phyloP scores from a whole-genome alignment of 1,140 invertebrate genomes.

The Brachionus rotundiformis region DNA sequence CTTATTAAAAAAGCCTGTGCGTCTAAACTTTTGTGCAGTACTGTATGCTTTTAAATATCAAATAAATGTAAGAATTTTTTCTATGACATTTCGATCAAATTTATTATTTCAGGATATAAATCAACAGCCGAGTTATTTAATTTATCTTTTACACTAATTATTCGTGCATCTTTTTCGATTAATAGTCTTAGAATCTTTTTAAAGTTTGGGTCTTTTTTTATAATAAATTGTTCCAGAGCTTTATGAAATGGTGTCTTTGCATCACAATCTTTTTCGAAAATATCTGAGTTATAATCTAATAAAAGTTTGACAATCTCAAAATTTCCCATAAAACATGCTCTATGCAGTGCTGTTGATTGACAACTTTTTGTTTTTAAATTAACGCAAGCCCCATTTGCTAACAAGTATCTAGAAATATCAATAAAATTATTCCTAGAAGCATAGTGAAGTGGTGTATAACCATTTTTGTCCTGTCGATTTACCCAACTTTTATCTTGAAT shows the following conservation, averaged over 20 bases:
- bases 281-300: background rate
- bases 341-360: constrained; percentile 35
- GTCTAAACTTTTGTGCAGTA: no score
- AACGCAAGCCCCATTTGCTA: constrained; percentile 4
- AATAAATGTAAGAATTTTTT: no score
- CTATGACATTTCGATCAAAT: background rate
- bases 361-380: constrained; percentile 36
- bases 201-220: background rate
- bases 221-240: background rate
- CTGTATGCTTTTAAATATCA: no score
- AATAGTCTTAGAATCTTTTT: background rate
- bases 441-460: constrained; percentile 75
- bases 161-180: background rate
- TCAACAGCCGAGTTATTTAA: background rate
- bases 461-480: constrained; percentile 70
- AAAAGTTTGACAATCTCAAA: background rate
- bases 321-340: constrained; percentile 38
- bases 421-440: constrained; percentile 74
- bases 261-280: background rate
- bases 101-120: background rate
- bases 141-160: background rate
- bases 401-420: constrained; percentile 17
- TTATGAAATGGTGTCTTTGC: constrained; percentile 17
- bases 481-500: background rate
- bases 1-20: no score